Base-by-base conservation (phyloP, 2,113 vertebrate species). In the Lycaon pictus region DNA sequence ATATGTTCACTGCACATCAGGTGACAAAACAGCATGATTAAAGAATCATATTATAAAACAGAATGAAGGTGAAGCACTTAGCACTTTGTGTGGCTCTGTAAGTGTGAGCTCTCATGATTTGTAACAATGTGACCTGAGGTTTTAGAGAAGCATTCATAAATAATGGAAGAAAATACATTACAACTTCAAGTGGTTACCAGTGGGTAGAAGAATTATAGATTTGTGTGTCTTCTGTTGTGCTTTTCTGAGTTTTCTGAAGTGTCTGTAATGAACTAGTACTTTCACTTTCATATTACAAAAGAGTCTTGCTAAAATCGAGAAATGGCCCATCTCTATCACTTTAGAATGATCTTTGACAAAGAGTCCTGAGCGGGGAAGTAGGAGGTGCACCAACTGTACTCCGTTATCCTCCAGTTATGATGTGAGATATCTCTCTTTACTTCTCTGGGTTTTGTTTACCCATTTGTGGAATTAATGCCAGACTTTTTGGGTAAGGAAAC, bases 141-240 rank as follows among this genome's bases (percentile, higher is more conserved):
- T 76, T 89, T 35, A 43, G 71, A 90, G 67, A 74, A 23, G 37
- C 23, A 8, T 29, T 87, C 93, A 69, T 74, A 72, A 94, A 67
- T 87, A 88, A 94, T 56, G 48, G 69, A 93, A 81, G 87, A 35
- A 92, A 48, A 83, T 37, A 29, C 27, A 55, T 83, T 29, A 51
- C 67, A 79, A 60, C 27, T 19, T 71, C 32, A 60, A 35, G 65
- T 72, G 85, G 72, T 84, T 76, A 65, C 20, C 74, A 60, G 0
- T 35, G 72, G 20, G 19, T 13, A 22, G 77, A 48, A 60, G 62
- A 60, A 69, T 27, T 32, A 5, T 11, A 72, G 83, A 56, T 62
- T 15, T 32, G 7, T 6, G 5, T 13, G 13, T 88, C 4, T 15
- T 65, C 63, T 27, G 55, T 7, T 10, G 51, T 43, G 35, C 27